Percentiles rank a stretch among this genome's conserved stretches.
Evolutionary conservation across 2,888 invertebrate genomes (phyloP).

Genomic region (Allolobophora icterica): DNA sequence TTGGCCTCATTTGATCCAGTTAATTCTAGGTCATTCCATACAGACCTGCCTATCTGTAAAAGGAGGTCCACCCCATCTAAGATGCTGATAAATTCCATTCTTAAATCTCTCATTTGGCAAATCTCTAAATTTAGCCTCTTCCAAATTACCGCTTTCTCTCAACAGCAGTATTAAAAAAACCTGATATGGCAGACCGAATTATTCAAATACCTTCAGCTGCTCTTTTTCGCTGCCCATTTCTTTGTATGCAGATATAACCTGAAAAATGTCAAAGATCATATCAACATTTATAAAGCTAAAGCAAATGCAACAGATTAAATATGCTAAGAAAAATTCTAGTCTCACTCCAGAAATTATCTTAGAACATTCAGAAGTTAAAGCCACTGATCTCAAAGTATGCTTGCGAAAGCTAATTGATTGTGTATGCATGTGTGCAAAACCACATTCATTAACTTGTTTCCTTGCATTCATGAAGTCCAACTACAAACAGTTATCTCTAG

Average conservation of each 20-base stretch:
- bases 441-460: background rate
- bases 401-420: background rate
- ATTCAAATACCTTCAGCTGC: background rate
- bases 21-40: background rate
- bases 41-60: background rate
- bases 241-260: background rate
- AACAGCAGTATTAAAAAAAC: background rate
- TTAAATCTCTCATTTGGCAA: background rate
- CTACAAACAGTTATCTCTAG: background rate
- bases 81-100: background rate
- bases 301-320: background rate
- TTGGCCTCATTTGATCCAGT: background rate
- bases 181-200: background rate
- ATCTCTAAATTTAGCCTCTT: background rate
- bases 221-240: background rate
- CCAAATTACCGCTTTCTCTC: background rate
- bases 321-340: background rate
- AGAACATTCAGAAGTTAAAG: background rate
- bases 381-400: background rate
- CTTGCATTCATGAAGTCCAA: constrained; percentile 17
- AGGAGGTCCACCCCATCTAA: background rate
- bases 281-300: background rate
- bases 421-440: background rate
- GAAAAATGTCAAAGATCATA: background rate
- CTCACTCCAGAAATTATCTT: background rate